phyloP scores from a whole-genome alignment of 2,888 invertebrate species.

The Meandrusa payeni region DNA sequence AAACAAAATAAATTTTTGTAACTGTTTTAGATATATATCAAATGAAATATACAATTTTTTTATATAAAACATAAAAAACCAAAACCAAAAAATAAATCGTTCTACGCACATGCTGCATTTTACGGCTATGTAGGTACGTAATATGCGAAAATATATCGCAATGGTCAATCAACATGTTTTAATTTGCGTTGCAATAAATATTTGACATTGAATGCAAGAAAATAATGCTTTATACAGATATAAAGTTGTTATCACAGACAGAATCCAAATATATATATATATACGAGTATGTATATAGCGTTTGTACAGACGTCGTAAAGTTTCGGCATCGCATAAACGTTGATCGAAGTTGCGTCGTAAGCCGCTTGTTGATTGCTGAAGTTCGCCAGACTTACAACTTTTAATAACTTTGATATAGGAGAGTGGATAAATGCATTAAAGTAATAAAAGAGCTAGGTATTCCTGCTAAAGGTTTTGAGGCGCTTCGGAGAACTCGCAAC shows the following conservation, averaged over 20 bases:
- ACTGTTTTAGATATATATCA: too few species aligned
- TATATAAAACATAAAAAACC: too few species aligned
- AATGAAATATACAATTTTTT: too few species aligned
- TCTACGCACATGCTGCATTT: too few species aligned
- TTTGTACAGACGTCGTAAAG: slow-evolving; percentile 14
- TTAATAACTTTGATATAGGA: slow-evolving; percentile 22
- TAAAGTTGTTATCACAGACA: slow-evolving; percentile 10
- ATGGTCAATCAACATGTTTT: too few species aligned
- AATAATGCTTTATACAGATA: background rate
- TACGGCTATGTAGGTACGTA: too few species aligned
- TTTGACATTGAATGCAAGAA: too few species aligned
- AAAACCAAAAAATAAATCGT: too few species aligned
- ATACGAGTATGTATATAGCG: too few species aligned
- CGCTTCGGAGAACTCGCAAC: slow-evolving; percentile 8
- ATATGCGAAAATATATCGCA: too few species aligned
- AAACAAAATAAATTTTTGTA: too few species aligned
- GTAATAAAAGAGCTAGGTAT: slow-evolving; percentile 17
- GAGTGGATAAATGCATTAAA: slow-evolving; percentile 24
- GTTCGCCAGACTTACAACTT: slow-evolving; percentile 19
- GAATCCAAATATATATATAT: slow-evolving; percentile 3
- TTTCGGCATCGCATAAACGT: slow-evolving; percentile 19
- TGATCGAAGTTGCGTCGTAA: slow-evolving; percentile 21
- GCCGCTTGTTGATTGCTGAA: slow-evolving; percentile 22
- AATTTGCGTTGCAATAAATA: too few species aligned
- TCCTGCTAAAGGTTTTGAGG: slow-evolving; percentile 16